A percentile compares a stretch with the other conserved stretches of the same genome.
These are phyloP conservation scores for Miltochrista miniata DNA, from an alignment of 2,888 invertebrate species.

Conservation along the genomic window DNA sequence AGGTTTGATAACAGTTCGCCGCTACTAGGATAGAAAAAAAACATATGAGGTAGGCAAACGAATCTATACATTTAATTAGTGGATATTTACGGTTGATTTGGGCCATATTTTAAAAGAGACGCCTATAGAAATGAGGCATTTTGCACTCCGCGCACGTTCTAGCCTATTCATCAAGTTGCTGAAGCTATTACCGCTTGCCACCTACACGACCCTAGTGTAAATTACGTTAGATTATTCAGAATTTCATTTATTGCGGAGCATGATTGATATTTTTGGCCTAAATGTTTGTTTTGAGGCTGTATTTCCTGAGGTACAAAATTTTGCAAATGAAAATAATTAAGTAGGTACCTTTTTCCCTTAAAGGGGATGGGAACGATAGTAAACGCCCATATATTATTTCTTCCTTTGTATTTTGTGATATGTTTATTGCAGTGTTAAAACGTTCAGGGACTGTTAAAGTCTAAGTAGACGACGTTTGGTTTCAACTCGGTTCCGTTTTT, in stretches of 20 bases:
- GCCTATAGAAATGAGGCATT: conserved; percentile 68
- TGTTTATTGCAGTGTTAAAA: too few species aligned
- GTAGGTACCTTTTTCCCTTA: too few species aligned
- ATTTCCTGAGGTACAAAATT: too few species aligned
- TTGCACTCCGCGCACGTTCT: conserved; percentile 72
- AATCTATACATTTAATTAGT: conserved; percentile 79
- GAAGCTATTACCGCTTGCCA: conserved; percentile 73
- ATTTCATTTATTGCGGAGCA: conserved; percentile 57
- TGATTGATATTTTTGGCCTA: conserved; percentile 33
- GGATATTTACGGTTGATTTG: conserved; percentile 74
- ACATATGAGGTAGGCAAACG: conserved; percentile 62
- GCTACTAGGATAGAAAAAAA: too few species aligned
- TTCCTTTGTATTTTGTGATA: too few species aligned
- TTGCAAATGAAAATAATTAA: too few species aligned
- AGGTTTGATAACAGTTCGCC: too few species aligned
- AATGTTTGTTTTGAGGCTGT: not conserved
- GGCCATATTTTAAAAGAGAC: conserved; percentile 75
- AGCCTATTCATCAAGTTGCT: conserved; percentile 77
- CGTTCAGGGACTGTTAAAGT: too few species aligned
- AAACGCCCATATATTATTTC: too few species aligned
- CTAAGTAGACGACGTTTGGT: too few species aligned
- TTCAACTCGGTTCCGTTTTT: too few species aligned
- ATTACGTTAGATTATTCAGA: conserved; percentile 68
- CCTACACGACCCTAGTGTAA: conserved; percentile 72
- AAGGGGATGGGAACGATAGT: too few species aligned